Conservation (phyloP, 2,888 invertebrate species). For the Allygus modestus region DNA sequence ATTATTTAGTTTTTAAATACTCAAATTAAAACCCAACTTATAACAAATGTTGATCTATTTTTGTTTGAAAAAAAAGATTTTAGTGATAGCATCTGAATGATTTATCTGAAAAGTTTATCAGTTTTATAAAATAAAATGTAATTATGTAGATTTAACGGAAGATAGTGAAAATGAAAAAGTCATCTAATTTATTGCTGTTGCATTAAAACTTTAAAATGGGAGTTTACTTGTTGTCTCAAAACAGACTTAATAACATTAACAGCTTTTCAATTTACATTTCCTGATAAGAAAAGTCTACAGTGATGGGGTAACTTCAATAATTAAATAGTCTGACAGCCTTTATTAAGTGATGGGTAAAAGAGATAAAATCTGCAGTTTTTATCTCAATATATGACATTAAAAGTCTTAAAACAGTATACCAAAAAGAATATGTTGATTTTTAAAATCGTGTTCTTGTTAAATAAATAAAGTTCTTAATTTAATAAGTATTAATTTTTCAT, state of each 20-base stretch:
- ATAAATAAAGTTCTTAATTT: too few species aligned
- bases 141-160: not conserved
- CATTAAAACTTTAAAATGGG: slow-evolving; percentile 49
- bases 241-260: slow-evolving; percentile 46
- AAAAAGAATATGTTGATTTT: too few species aligned
- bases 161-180: slow-evolving; percentile 30
- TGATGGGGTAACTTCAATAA: slow-evolving; percentile 11
- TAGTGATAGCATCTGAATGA: too few species aligned
- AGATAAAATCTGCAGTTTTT: not conserved
- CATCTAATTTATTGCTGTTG: slow-evolving; percentile 30
- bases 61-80: too few species aligned
- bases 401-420: too few species aligned
- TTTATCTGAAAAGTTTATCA: too few species aligned
- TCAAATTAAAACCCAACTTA: too few species aligned
- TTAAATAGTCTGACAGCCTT: slow-evolving; percentile 25
- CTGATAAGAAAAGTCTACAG: slow-evolving; percentile 41
- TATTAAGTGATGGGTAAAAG: not conserved
- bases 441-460: too few species aligned
- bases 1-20: too few species aligned
- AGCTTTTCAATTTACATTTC: slow-evolving; percentile 50
- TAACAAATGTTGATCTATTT: too few species aligned
- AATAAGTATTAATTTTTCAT: too few species aligned
- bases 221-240: not conserved
- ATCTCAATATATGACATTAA: too few species aligned
- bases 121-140: not conserved